phyloP scores from a whole-genome alignment of 53 echinoderm and acorn worm genomes.

The Echinarachnius parma region DNA sequence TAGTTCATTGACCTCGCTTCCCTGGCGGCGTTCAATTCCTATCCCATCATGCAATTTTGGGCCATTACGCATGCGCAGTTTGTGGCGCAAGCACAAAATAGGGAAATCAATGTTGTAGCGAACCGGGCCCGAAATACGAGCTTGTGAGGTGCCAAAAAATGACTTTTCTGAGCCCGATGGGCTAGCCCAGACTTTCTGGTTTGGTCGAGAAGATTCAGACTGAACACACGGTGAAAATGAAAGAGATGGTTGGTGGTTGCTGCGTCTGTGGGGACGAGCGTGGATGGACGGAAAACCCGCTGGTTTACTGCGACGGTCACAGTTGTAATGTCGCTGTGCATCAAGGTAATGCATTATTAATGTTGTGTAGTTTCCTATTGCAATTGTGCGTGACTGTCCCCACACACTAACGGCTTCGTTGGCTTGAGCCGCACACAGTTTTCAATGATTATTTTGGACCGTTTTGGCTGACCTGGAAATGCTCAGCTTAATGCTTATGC shows the following conservation, averaged over 20 bases:
- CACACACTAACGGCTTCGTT: too few species aligned
- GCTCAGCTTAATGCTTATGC: too few species aligned
- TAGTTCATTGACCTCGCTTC: constrained; percentile 28
- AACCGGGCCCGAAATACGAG: too few species aligned
- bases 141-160: too few species aligned
- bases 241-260: constrained; percentile 99
- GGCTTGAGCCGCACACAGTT: too few species aligned
- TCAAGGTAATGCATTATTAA: too few species aligned
- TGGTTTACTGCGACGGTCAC: constrained; percentile 98
- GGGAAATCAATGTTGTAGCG: too few species aligned
- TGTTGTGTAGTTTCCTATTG: constrained; percentile 43
- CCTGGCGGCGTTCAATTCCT: constrained; percentile 37
- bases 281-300: constrained; percentile 97
- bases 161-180: constrained; percentile 22
- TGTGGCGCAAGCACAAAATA: constrained; percentile 94
- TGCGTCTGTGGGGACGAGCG: constrained; percentile 99
- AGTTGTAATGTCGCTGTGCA: constrained; percentile 99
- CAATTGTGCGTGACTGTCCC: constrained; percentile 8
- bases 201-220: not conserved
- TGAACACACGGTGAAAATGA: constrained; percentile 63
- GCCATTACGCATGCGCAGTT: constrained; percentile 87
- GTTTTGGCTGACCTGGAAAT: too few species aligned
- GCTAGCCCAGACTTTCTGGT: constrained; percentile 32
- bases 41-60: constrained; percentile 52
- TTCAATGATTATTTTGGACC: too few species aligned